A percentile compares a stretch with the other conserved stretches of the same genome.
Evolutionary conservation across 2,888 invertebrate species (phyloP).

Genomic region (Ditula angustiorana): DNA sequence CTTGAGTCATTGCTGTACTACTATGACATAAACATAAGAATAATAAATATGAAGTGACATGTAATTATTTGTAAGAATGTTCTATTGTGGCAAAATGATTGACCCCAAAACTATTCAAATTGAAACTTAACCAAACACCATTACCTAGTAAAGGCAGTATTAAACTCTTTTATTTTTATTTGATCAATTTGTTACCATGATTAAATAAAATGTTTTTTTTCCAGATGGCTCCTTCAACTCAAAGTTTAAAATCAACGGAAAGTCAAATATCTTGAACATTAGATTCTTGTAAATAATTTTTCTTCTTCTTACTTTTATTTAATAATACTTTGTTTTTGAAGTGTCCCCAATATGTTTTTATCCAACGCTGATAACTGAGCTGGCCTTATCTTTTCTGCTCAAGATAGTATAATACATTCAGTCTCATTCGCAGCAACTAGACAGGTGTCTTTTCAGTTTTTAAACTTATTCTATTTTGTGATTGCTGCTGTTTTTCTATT

Average conservation of each 20-base stretch:
- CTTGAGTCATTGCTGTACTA: too few relatives aligned
- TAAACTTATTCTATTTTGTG: neutral
- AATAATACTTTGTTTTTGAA: constrained; percentile 43
- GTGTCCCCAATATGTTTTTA: constrained; percentile 53
- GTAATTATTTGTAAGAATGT: too few relatives aligned
- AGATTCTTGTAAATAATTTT: constrained; percentile 46
- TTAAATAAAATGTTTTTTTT: constrained; percentile 50
- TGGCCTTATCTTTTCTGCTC: constrained; percentile 81
- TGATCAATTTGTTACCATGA: neutral
- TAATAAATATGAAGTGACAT: too few relatives aligned
- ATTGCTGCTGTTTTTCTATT: neutral
- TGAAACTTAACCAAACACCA: too few relatives aligned
- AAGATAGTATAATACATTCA: constrained; percentile 69
- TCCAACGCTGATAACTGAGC: constrained; percentile 60
- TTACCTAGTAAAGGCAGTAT: too few relatives aligned
- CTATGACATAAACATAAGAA: too few relatives aligned
- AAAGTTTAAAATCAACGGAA: constrained; percentile 67
- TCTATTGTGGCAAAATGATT: too few relatives aligned
- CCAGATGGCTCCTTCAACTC: constrained; percentile 70
- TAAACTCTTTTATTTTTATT: neutral
- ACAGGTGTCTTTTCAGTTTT: constrained; percentile 50
- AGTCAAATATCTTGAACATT: constrained; percentile 73
- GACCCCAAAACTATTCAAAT: too few relatives aligned
- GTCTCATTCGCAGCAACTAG: constrained; percentile 53
- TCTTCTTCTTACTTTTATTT: constrained; percentile 43